phyloP scores from a whole-genome alignment of 2,888 invertebrate genomes.

The Erannis defoliaria region DNA sequence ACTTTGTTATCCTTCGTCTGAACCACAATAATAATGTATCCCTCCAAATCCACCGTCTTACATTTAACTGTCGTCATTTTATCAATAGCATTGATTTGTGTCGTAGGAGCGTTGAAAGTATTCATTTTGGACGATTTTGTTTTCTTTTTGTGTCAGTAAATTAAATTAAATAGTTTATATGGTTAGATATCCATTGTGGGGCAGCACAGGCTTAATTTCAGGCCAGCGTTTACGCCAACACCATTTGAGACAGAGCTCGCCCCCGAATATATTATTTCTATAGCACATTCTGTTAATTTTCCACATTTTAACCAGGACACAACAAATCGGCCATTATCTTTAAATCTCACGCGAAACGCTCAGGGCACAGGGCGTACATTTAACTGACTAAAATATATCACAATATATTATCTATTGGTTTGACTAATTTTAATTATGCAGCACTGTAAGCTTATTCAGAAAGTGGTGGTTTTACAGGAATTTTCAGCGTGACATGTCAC shows the following conservation, averaged over 20 bases:
- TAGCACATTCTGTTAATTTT: slow-evolving; percentile 71
- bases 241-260: slow-evolving; percentile 78
- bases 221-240: slow-evolving; percentile 82
- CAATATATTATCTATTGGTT: slow-evolving; percentile 42
- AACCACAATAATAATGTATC: slow-evolving; percentile 97
- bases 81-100: slow-evolving; percentile 80
- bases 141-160: slow-evolving; percentile 35
- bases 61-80: slow-evolving; percentile 84
- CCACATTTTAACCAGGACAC: slow-evolving; percentile 74
- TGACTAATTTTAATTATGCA: slow-evolving; percentile 24
- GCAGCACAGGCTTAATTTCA: slow-evolving; percentile 50
- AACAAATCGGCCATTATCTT: slow-evolving; percentile 69
- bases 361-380: slow-evolving; percentile 49
- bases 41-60: slow-evolving; percentile 94
- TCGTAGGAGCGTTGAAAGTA: slow-evolving; percentile 81
- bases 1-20: slow-evolving; percentile 98
- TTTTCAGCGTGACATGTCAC: slow-evolving; percentile 55
- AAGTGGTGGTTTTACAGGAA: slow-evolving; percentile 38
- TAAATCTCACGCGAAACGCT: slow-evolving; percentile 48
- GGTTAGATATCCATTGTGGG: slow-evolving; percentile 30
- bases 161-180: slow-evolving; percentile 4
- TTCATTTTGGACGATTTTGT: slow-evolving; percentile 69
- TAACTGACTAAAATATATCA: slow-evolving; percentile 53
- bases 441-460: slow-evolving; percentile 25
- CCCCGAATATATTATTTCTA: slow-evolving; percentile 59